These are phyloP conservation scores for Eudorcas thomsonii DNA, from an alignment of 2,113 vertebrate genomes.

Conservation along the genomic window DNA sequence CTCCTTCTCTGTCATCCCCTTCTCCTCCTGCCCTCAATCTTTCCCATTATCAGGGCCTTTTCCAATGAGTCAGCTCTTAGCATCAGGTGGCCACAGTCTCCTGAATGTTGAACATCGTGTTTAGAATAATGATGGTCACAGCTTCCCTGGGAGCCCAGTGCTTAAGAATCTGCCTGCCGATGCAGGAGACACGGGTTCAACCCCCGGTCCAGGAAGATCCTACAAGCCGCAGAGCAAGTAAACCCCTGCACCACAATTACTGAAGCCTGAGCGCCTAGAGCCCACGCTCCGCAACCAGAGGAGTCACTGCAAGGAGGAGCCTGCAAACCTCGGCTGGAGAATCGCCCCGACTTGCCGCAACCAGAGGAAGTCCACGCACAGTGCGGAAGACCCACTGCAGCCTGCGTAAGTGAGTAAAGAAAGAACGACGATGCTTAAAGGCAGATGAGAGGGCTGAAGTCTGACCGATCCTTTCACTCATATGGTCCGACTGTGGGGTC, in stretches of 20 bases:
- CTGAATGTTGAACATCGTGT: accelerated
- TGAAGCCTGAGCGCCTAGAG: neutral
- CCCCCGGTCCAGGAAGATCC: neutral
- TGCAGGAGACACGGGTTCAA: neutral
- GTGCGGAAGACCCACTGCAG: neutral
- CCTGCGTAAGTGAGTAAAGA: accelerated
- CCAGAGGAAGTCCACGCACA: neutral
- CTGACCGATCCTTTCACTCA: accelerated
- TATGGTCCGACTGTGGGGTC: accelerated
- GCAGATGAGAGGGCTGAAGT: neutral
- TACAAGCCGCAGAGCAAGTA: accelerated
- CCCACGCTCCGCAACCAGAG: neutral
- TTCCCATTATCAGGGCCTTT: neutral
- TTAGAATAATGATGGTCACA: neutral
- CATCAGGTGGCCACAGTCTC: neutral
- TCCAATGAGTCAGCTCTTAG: neutral
- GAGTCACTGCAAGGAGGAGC: accelerated
- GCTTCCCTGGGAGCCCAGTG: neutral
- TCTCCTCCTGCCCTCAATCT: neutral
- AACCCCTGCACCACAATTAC: neutral
- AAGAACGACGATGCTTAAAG: accelerated
- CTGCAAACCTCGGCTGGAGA: neutral
- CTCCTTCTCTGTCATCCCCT: neutral
- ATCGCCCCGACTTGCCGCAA: accelerated
- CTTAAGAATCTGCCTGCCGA: accelerated